These are phyloP conservation scores for Cochlearius cochlearius DNA, from an alignment of 2,113 vertebrate genomes.

Conservation along the genomic window DNA sequence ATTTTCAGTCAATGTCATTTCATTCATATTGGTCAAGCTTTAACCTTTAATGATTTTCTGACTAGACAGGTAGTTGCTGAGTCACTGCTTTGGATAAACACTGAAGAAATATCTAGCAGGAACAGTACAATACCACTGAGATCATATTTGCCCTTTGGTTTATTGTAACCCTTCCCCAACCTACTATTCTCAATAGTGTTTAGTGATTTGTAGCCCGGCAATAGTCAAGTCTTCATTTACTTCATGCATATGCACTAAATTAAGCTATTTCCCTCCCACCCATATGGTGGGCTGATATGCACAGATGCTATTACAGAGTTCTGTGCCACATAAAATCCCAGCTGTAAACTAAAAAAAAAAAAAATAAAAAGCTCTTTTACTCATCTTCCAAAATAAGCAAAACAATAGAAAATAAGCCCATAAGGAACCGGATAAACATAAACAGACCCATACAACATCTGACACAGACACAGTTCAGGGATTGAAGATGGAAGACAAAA, in stretches of 20 bases:
- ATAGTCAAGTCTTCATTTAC: constrained; percentile 39
- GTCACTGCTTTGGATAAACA: not conserved
- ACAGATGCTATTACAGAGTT: constrained; percentile 63
- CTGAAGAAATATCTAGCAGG: not conserved
- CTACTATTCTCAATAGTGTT: not conserved
- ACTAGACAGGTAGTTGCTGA: not conserved
- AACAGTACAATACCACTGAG: not conserved
- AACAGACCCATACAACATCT: not conserved
- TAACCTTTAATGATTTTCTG: constrained; percentile 11
- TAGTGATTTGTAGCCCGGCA: not conserved
- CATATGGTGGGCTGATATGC: constrained; percentile 62
- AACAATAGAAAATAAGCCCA: not conserved
- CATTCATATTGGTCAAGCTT: not conserved
- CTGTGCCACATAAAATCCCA: constrained; percentile 56
- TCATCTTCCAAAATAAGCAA: not conserved
- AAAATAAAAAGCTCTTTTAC: not conserved
- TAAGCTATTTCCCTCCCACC: constrained; percentile 54
- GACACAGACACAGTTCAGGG: not conserved
- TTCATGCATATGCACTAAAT: constrained; percentile 63
- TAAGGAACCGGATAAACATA: not conserved
- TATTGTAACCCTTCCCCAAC: not conserved
- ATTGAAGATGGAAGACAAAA: not conserved
- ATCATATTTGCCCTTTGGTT: not conserved
- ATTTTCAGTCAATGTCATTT: not conserved
- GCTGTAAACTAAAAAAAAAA: constrained; percentile 15